Evolutionary conservation across 2,888 invertebrate species (phyloP), one percentile per base, ranked within the genome.

Genomic region (Sphaerophoria taeniata): DNA sequence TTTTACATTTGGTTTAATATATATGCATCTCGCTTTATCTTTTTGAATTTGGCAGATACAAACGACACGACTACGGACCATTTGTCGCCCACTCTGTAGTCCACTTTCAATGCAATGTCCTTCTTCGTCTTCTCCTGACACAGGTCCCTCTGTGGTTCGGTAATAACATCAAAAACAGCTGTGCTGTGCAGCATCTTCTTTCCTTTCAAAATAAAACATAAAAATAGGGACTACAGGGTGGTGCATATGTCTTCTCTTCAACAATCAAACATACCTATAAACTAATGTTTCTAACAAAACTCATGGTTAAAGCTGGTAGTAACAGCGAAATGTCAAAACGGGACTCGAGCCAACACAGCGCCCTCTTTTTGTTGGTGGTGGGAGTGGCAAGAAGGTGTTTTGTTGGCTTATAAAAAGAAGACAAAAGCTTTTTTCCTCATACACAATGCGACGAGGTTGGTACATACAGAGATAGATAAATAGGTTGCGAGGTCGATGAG

Each of bases 101-200:
- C 53, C 43, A 60, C 12, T 34, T 80, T 56, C 63, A 77, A 77
- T 81, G 81, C 76, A 81, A 81, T 81, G 85, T 81, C 80, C 85
- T 85, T 85, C 80, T 76, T 80, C 67, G 76, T 75, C 85, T 85
- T 85, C 80, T 76, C 76, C 69, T 84, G 80, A 76, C 76, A 85
- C 73, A 60, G 80, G 80, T 85, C 85, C 56, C 80, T 85, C 77
- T 80, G 80, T 77, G 80, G 85, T 73, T 77, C 74, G 76, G 76
- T 78, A 78, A 83, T 78, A 74, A 72, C 74, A 70, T 63, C 80
- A 80, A 76, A 72, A 76, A 77, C 85, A 80, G 72, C 76, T 81
- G 76, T 76, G 73, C 45, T 63, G 43, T 11, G 63, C 85, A 85
- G 81, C 81, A 81, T 60, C 63, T 36, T 71, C 63, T 36, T 33